Evolutionary conservation across 2,797 vertebrate species (phyloP).

Genomic region (Danio tinwini): DNA sequence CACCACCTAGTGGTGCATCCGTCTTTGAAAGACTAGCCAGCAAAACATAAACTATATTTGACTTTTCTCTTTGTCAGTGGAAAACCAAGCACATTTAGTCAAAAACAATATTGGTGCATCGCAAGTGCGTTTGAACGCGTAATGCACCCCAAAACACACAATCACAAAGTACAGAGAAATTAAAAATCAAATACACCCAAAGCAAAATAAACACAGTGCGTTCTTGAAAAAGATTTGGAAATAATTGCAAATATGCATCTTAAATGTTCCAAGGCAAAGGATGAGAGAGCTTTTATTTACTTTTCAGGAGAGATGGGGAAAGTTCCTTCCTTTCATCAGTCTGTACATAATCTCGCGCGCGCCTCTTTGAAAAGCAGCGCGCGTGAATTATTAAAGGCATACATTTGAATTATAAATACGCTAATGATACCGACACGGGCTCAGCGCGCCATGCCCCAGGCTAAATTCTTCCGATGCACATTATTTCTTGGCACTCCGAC

Average conservation of each 20-base stretch:
- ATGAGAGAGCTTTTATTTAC: conserved; percentile 45
- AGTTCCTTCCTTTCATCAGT: conserved; percentile 64
- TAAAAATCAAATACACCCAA: neutral
- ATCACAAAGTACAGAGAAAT: neutral
- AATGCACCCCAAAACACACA: neutral
- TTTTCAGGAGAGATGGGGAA: conserved; percentile 50
- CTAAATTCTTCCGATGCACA: conserved; percentile 91
- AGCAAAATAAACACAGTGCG: conserved; percentile 17
- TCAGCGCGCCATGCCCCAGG: conserved; percentile 90
- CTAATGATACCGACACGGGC: conserved; percentile 93
- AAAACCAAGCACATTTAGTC: neutral
- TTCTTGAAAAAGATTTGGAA: neutral
- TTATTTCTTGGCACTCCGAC: conserved; percentile 88
- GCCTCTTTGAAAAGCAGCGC: conserved; percentile 88
- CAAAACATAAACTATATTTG: neutral
- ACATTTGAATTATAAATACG: conserved; percentile 98
- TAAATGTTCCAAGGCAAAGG: conserved; percentile 20
- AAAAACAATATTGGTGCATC: neutral
- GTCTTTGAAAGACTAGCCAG: neutral
- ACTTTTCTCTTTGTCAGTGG: neutral
- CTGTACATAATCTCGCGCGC: conserved; percentile 85
- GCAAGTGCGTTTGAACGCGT: conserved; percentile 6
- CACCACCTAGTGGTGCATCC: conserved; percentile 39
- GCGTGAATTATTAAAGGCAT: conserved; percentile 94
- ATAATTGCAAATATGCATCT: conserved; percentile 24